These are phyloP conservation scores for Heteromyza rotundicornis DNA, from an alignment of 2,888 invertebrate genomes.

Conservation along the genomic window DNA sequence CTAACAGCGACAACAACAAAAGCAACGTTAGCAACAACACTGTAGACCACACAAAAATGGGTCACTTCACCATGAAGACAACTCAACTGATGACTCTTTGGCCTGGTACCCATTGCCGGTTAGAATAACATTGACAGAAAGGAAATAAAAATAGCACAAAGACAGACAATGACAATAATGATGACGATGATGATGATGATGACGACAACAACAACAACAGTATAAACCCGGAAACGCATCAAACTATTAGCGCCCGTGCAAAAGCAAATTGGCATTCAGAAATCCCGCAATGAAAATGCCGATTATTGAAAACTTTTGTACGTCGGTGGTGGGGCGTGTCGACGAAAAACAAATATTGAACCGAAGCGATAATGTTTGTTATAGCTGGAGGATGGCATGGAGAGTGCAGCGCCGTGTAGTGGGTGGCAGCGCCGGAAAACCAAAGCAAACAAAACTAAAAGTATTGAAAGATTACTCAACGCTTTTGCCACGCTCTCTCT, in stretches of 20 bases:
- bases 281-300: slow-evolving; percentile 36
- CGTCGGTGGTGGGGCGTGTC: neutral
- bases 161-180: neutral
- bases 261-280: slow-evolving; percentile 49
- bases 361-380: slow-evolving; percentile 48
- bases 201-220: neutral
- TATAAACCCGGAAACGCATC: neutral
- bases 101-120: too few species aligned
- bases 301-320: slow-evolving; percentile 51
- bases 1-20: neutral
- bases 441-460: slow-evolving; percentile 33
- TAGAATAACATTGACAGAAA: slow-evolving; percentile 13
- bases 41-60: too few species aligned
- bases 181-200: neutral
- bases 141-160: slow-evolving; percentile 42
- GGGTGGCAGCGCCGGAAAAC: neutral
- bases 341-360: slow-evolving; percentile 11
- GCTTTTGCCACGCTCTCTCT: neutral
- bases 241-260: slow-evolving; percentile 10
- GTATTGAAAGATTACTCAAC: slow-evolving; percentile 56
- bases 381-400: neutral
- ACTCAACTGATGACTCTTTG: neutral
- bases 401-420: neutral
- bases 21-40: neutral
- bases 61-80: neutral